Percentiles rank a stretch among this genome's conserved stretches.
Conservation (phyloP, 2,888 invertebrate genomes). For the Elmis aenea region DNA sequence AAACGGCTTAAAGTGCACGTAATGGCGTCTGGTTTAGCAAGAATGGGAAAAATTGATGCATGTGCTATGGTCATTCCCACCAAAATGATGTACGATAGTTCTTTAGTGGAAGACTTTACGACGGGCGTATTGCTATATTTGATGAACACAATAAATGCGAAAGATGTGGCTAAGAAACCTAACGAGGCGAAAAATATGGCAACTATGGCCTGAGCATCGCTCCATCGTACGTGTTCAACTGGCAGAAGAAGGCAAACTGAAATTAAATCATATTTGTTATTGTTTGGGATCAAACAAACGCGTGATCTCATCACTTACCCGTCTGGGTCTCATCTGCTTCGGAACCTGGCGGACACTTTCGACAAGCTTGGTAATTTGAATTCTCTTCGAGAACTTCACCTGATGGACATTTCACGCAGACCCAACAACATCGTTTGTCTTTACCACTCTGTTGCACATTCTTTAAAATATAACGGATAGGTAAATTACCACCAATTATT, state of each 20-base stretch:
- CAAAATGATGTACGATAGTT: constrained; percentile 67
- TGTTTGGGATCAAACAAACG: constrained; percentile 2
- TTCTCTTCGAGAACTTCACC: constrained; percentile 55
- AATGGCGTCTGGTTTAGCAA: constrained; percentile 55
- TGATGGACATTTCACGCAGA: constrained; percentile 63
- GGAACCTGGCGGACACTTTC: constrained; percentile 57
- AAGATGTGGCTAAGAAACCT: constrained; percentile 59
- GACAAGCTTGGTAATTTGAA: constrained; percentile 52
- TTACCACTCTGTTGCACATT: constrained; percentile 56
- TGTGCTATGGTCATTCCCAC: constrained; percentile 55
- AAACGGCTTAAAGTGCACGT: constrained; percentile 56
- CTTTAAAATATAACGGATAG: constrained; percentile 39
- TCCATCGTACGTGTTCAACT: constrained; percentile 59
- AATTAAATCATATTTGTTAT: constrained; percentile 17
- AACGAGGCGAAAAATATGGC: constrained; percentile 55
- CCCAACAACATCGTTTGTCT: constrained; percentile 70
- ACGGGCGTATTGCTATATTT: constrained; percentile 70
- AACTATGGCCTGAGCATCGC: constrained; percentile 58
- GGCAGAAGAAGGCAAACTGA: constrained; percentile 56
- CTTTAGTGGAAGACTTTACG: constrained; percentile 64
- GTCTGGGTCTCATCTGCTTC: constrained; percentile 61
- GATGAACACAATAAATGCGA: constrained; percentile 59
- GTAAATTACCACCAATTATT: background rate
- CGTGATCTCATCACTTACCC: constrained; percentile 43
- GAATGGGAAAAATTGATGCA: constrained; percentile 59